Percentiles rank a stretch among this genome's conserved stretches.
Evolutionary conservation across 2,797 vertebrate genomes (phyloP).

Genomic region (Diceros bicornis): DNA sequence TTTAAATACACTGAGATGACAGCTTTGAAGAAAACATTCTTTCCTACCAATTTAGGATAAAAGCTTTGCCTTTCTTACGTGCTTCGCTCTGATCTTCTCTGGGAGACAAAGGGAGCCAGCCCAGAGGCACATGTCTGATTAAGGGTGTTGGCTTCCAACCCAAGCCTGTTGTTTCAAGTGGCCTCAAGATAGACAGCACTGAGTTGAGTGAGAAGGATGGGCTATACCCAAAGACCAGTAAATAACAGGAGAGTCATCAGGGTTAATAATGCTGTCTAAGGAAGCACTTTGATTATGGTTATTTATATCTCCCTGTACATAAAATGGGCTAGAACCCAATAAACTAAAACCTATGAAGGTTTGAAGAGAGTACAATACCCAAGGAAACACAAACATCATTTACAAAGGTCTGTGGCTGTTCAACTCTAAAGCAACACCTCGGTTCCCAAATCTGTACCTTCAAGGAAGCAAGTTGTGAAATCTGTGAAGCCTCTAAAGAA

Average conservation of each 20-base stretch:
- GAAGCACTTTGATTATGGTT: neutral
- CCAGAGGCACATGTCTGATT: neutral
- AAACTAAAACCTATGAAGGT: neutral
- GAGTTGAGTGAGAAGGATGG: neutral
- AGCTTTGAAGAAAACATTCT: neutral
- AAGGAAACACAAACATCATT: neutral
- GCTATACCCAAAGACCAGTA: neutral
- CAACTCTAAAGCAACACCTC: neutral
- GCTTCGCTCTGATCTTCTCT: neutral
- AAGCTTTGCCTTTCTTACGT: neutral
- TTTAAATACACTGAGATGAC: neutral
- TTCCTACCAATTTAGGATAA: neutral
- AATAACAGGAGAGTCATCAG: neutral
- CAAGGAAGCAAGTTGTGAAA: neutral
- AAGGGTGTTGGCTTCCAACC: neutral
- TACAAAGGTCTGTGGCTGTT: neutral
- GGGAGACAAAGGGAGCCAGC: neutral
- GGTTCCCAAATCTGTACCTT: neutral
- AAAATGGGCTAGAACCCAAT: neutral
- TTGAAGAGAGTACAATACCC: neutral
- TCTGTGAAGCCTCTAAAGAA: neutral
- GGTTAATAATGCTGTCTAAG: neutral
- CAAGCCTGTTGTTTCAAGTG: neutral
- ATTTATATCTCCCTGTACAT: neutral
- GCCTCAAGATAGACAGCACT: neutral